Evolutionary conservation across 2,797 vertebrate genomes (phyloP).

Genomic region (Galagoides demidoff): DNA sequence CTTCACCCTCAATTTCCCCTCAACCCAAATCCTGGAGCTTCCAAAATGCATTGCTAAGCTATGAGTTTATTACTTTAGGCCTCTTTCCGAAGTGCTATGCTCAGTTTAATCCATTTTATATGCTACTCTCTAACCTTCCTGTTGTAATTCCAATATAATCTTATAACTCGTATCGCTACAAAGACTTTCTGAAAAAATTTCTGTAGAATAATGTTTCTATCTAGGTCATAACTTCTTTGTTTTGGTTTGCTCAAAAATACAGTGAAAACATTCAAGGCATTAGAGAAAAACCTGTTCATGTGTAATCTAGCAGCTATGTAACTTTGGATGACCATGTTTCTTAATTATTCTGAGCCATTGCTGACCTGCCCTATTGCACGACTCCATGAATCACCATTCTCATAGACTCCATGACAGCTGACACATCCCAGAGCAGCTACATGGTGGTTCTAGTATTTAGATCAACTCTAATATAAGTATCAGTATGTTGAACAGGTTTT

Average conservation of each 20-base stretch:
- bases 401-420: background rate
- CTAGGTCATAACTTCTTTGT: background rate
- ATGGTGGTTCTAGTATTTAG: background rate
- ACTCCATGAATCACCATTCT: no score
- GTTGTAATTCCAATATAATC: background rate
- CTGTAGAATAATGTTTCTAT: background rate
- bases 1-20: background rate
- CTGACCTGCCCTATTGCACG: background rate
- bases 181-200: background rate
- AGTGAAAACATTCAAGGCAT: background rate
- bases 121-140: background rate
- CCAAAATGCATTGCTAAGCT: background rate
- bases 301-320: background rate
- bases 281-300: background rate
- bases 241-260: background rate
- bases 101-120: background rate
- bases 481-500: no score
- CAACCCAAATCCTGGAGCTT: background rate
- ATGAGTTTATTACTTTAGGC: background rate
- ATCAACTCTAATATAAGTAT: background rate
- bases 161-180: background rate
- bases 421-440: background rate
- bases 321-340: background rate
- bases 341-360: background rate
- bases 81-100: background rate